Evolutionary conservation across 2,797 vertebrate genomes (phyloP).

Genomic region (Enteromius paludinosus): DNA sequence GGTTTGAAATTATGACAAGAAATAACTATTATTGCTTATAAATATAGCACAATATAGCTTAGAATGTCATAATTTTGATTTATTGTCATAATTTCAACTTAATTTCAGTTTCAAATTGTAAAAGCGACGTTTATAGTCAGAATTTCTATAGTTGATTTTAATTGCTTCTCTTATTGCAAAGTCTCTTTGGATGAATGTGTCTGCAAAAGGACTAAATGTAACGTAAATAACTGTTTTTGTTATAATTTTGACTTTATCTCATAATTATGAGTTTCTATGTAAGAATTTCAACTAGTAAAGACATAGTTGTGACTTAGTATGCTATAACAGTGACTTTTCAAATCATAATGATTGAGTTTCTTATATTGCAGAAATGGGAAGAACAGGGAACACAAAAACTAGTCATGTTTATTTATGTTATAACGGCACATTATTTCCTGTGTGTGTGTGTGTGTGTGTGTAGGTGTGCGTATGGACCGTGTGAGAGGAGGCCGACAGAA

Average conservation of each 20-base stretch:
- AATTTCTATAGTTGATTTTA: no score
- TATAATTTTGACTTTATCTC: neutral
- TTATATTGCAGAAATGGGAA: neutral
- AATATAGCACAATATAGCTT: no score
- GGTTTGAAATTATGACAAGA: neutral
- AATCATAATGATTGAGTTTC: neutral
- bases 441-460: conserved; percentile 27
- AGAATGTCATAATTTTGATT: neutral
- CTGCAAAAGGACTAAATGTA: no score
- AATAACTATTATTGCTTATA: neutral
- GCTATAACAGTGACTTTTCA: neutral
- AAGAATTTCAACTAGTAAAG: neutral
- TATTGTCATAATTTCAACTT: neutral
- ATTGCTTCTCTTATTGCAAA: no score
- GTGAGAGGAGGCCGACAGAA: conserved; percentile 82
- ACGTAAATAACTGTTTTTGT: neutral
- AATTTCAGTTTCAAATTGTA: neutral
- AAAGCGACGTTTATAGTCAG: neutral
- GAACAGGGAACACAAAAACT: neutral
- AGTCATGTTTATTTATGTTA: neutral
- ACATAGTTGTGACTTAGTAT: neutral
- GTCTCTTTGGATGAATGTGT: no score
- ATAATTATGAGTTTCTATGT: neutral
- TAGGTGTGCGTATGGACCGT: conserved; percentile 80
- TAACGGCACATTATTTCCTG: neutral